Conservation (phyloP, 1,140 invertebrate genomes). For the Meteorus sp. region DNA sequence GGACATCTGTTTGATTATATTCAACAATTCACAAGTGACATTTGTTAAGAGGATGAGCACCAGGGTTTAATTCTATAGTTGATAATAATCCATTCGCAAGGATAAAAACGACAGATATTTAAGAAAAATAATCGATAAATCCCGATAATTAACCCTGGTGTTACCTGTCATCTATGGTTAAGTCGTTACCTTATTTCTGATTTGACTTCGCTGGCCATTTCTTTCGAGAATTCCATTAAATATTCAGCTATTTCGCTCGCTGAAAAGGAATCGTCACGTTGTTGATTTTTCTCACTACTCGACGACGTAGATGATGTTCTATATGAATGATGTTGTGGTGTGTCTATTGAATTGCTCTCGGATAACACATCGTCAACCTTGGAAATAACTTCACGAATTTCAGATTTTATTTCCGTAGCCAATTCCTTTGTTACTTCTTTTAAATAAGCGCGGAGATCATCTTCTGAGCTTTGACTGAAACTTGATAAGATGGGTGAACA, state of each 20-base stretch:
- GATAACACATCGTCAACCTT: slow-evolving; percentile 76
- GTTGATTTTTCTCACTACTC: slow-evolving; percentile 37
- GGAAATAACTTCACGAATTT: slow-evolving; percentile 77
- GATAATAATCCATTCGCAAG: background rate
- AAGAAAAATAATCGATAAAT: background rate
- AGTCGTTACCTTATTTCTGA: slow-evolving; percentile 70
- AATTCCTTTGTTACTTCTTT: slow-evolving; percentile 76
- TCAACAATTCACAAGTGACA: too few relatives aligned
- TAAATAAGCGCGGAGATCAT: slow-evolving; percentile 72
- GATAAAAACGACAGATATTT: background rate
- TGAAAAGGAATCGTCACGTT: slow-evolving; percentile 66
- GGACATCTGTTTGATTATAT: too few relatives aligned
- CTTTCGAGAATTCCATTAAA: slow-evolving; percentile 73
- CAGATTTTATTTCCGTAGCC: slow-evolving; percentile 79
- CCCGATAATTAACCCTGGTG: too few relatives aligned
- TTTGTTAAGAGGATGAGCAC: too few relatives aligned
- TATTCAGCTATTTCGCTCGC: slow-evolving; percentile 74
- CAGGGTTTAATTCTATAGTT: too few relatives aligned
- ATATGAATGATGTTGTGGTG: slow-evolving; percentile 46
- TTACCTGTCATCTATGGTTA: too few relatives aligned
- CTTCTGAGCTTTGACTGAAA: slow-evolving; percentile 63
- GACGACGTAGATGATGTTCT: slow-evolving; percentile 17
- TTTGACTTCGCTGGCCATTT: slow-evolving; percentile 78
- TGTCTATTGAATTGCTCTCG: slow-evolving; percentile 59
- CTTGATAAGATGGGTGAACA: slow-evolving; percentile 63